Evolutionary conservation across 1,140 invertebrate species (phyloP), one percentile per base, ranked within the genome.

Genomic region (Ectropis grisescens): DNA sequence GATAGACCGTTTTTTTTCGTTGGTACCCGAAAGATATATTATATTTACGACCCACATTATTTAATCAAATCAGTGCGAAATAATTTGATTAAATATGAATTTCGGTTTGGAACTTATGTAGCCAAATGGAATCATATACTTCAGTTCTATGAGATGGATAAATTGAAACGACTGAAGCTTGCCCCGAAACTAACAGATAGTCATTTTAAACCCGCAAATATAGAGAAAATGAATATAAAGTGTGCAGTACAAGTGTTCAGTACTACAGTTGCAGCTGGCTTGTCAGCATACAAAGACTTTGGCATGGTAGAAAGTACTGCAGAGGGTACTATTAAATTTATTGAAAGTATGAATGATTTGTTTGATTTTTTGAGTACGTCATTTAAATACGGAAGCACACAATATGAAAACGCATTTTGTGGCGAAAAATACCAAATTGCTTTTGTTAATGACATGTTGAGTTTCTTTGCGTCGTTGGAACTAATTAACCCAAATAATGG

Each of bases 361-460:
- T 48, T 48, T 15, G 45, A 48, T 30, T 13, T 22, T 10, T 29
- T 48, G 10, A 42, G 36, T 33, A 27, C 45, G 16, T 42, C 39
- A 2, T 22, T 12, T 22, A 8, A 1, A 2, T 16, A n/a, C 12
- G 22, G 16, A 2, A 6, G 19, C 9, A 19, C 25, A 0, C 2
- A 34, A 28, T 42, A 38, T 19, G 5, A 35, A 36, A 35, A 15
- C 1, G 45, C 45, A 12, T 48, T 42, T 30, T 13, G 40, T 22
- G 45, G 16, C 23, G 14, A 39, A 24, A 29, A 52, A 22, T 27
- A 11, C n/a, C 49, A 52, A 23, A 39, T 14, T 6, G 10, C 19
- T 7, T 43, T 35, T 36, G 6, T 52, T 1, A 52, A 47, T 27
- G n/a, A 30, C 1, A 52, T 52, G 49, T 22, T 47, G 7, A 13